Evolutionary conservation across 2,888 invertebrate species (phyloP), one percentile per base, ranked within the genome.

Genomic region (Tachina fera): DNA sequence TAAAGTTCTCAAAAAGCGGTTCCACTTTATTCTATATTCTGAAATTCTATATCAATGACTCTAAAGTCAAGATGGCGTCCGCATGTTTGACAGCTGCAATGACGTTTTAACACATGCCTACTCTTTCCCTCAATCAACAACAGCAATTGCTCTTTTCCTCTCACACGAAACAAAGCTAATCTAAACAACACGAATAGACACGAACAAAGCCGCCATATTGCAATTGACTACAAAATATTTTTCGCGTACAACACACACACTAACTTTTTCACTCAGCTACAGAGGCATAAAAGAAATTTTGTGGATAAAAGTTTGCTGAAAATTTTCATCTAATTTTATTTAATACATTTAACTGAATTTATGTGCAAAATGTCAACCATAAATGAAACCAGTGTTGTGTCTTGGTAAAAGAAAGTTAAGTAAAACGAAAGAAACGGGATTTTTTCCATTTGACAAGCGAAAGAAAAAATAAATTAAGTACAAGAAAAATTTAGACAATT

Each of bases 191-290:
- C 39, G 80, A 86, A 83, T 67, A 68, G 60, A 76, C 76, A 88
- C 90, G 91, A 91, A 89, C 83, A 9, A 80, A 74, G 88, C 87
- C 87, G 91, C 91, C 90, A 90, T 90, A 80, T 90, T 90, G 90
- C 88, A 87, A 88, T 85, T 85, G 78, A 51, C 31, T 82, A 78
- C 61, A 78, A 82, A 76, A 74, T 72, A 45, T 75, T 67, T 77
- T 83, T 83, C 74, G 67, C 83, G 67, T 76, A 79, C 63, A 45
- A 85, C 76, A 47, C 76, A 81, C 75, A 84, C 76, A 82, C 72
- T 76, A 68, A 41, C 53, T 76, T 86, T 86, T 85, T 60, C 70
- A 72, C 43, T 9, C 31, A 71, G 22, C 56, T 53, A 67, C 39
- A 56, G 76, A 49, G 53, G n/a, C 22, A 70, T 56, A 84, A 67